These are phyloP conservation scores for Pyrocephalus nanus DNA, from an alignment of 2,797 vertebrate species.

Conservation along the genomic window DNA sequence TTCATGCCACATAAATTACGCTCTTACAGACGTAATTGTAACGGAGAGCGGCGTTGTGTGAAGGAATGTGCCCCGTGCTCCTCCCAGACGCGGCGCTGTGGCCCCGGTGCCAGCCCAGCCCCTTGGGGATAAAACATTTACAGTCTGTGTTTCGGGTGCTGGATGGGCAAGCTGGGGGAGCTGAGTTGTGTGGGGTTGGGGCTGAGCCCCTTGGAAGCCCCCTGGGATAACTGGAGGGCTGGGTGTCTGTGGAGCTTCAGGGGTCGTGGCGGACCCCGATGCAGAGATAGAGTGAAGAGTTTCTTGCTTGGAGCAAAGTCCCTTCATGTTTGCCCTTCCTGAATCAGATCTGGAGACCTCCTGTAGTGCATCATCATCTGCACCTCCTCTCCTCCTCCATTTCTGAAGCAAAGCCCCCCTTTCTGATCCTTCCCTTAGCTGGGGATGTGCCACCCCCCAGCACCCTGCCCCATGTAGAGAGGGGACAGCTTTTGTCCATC, in stretches of 20 bases:
- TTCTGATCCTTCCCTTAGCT: background rate
- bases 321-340: background rate
- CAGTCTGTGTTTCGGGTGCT: background rate
- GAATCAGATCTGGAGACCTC: background rate
- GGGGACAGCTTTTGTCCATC: accelerated
- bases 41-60: background rate
- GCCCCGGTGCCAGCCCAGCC: background rate
- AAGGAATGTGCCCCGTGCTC: background rate
- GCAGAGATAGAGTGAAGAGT: background rate
- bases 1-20: constrained; percentile 18
- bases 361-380: background rate
- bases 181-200: background rate
- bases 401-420: background rate
- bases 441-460: background rate
- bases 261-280: accelerated
- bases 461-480: background rate
- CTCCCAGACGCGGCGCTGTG: background rate
- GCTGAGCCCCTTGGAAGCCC: accelerated
- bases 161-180: background rate
- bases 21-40: background rate
- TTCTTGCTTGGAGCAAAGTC: background rate
- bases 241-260: background rate
- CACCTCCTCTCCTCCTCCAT: background rate
- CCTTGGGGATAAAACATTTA: background rate
- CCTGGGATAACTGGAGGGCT: accelerated